Evolutionary conservation across 2,888 invertebrate species (phyloP), one percentile per base, ranked within the genome.

Genomic region (Drosophila suboccidentalis): DNA sequence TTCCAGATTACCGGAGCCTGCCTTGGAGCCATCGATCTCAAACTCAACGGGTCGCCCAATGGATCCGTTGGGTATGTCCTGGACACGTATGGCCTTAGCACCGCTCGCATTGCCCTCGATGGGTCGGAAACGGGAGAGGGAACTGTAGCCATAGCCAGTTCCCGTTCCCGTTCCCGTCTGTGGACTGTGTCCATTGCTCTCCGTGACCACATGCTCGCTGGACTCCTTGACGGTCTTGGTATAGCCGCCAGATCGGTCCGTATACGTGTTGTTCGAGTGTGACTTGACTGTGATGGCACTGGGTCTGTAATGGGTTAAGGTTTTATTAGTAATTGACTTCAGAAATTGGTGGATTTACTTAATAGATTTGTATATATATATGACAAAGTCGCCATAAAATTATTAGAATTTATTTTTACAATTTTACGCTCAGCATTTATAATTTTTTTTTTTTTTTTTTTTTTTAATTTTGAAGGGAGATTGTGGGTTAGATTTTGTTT

Each of bases 1-100:
- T 93, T 99, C 99, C 79, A 99, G 93, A 93, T 98, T 98, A 15
- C 99, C 99, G 3, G 98, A 97, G 39, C 99, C 99, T n/a, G 99
- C 98, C 78, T 95, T 95, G 67, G 97, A 96, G 63, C 98, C 98
- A 93, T 99, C 98, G 93, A 99, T 98, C 94, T 98, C 97, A 93
- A 99, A 99, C 93, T 98, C 97, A 58, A 98, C 98, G 59, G 98
- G 97, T 92, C 96, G 95, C 79, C 98, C 98, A 60, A 99, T 95
- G 54, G 96, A 94, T 76, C 98, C 98, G 93, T 97, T 96, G 3
- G 97, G 96, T 82, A 97, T 96, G 68, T 95, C 95, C 89, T 96
- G 97, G 59, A 99, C 97, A 92, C 95, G 95, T 90, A 99, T 97
- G 82, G 96, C 95, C 91, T 95, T 94, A 68, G 98, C 97, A 93